phyloP scores from a whole-genome alignment of 2,113 vertebrate species.

The Xenopus borealis region DNA sequence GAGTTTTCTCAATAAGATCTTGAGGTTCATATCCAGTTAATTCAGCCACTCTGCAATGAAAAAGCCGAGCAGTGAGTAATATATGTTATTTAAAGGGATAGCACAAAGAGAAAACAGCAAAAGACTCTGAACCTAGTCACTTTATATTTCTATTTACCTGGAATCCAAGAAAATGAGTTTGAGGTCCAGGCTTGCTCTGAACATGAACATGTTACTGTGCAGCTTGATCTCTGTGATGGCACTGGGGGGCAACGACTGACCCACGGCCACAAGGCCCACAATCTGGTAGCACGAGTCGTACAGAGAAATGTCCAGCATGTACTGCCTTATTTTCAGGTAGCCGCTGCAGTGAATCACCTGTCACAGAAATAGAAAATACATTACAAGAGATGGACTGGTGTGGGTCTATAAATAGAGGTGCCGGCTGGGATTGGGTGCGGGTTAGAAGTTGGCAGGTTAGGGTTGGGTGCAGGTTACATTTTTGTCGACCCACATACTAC shows the following conservation, averaged over 20 bases:
- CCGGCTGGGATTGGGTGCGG: no score
- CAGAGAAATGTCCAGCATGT: conserved; percentile 80
- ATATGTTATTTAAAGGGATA: not conserved
- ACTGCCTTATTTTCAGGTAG: conserved; percentile 89
- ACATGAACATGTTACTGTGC: conserved; percentile 96
- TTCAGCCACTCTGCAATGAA: conserved; percentile 80
- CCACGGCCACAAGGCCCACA: conserved; percentile 87
- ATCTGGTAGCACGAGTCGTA: conserved; percentile 90
- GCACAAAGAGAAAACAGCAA: not conserved
- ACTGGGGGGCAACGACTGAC: conserved; percentile 86
- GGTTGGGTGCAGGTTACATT: no score
- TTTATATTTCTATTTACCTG: conserved; percentile 66
- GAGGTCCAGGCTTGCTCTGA: conserved; percentile 87
- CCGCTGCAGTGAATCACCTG: conserved; percentile 96
- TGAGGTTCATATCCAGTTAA: conserved; percentile 91
- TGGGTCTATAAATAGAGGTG: no score
- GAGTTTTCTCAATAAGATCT: conserved; percentile 92
- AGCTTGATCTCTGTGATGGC: conserved; percentile 94
- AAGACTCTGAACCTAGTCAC: not conserved
- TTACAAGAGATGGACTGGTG: conserved; percentile 4
- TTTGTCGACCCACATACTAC: no score
- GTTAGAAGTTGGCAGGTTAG: no score
- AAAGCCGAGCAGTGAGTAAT: conserved; percentile 40
- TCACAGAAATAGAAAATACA: conserved; percentile 24
- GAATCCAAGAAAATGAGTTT: conserved; percentile 92